Evolutionary conservation across 2,888 invertebrate species (phyloP), one percentile per base, ranked within the genome.

Genomic region (Xylota segnis): DNA sequence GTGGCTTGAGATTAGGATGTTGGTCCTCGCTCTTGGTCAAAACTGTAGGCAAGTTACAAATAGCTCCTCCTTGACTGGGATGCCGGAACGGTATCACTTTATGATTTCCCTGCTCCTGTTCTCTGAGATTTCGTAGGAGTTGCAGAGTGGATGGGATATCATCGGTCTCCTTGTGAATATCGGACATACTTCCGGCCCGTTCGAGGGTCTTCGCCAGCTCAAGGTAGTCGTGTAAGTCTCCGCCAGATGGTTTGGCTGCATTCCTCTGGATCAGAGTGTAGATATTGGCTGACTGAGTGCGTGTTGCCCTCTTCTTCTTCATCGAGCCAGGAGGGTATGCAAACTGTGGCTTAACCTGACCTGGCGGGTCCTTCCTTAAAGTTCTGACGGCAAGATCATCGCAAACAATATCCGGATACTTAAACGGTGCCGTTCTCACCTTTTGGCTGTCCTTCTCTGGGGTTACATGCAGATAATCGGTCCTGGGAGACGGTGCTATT

Each of bases 361-460:
- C 91, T 0, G 89, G 90, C 0, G 94, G 93, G 92, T 98, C 98
- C 92, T 97, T 98, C 16, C 98, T 94, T 68, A 98, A 93, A 89
- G 95, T 96, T 89, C 98, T 94, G 90, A 96, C 97, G 0, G 98
- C 98, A 90, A 98, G 93, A 92, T 98, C 98, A 91, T 98, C 98
- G 88, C 96, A 95, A 0, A 97, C 95, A 27, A 97, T 92, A 91
- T 98, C 97, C 0, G 97, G 97, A 1, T 90, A 89, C 29, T 89
- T 89, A 27, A 87, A 95, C 89, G 94, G 94, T 10, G 74, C 79
- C 68, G 95, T 93, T 10, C 92, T 92, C 87, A 93, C 93, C 75
- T 93, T 94, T 14, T 75, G 61, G 9, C 72, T 76, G 9, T 79
- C 82, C 14, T 82, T 86, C 7, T 86, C 47, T 3, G 96, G 96